Conservation (phyloP, 2,113 vertebrate genomes). For the Columba janthina region DNA sequence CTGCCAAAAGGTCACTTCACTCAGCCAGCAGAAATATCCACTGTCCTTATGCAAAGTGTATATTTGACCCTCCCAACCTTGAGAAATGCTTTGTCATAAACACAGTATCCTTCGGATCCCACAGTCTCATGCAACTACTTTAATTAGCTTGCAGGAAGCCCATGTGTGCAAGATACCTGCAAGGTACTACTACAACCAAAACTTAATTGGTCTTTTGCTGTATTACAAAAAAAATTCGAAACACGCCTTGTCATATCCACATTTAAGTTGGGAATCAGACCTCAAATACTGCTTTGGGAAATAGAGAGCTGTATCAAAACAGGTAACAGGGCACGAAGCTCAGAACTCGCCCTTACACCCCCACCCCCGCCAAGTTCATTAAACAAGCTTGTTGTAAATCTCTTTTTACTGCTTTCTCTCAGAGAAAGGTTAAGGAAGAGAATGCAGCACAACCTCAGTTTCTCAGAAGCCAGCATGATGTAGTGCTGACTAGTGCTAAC, state of each 20-base stretch:
- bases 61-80: no score
- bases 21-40: no score
- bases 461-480: accelerated
- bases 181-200: background rate
- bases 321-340: accelerated
- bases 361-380: accelerated
- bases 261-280: background rate
- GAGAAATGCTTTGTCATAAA: accelerated
- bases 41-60: no score
- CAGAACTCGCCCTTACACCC: accelerated
- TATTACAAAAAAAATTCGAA: accelerated
- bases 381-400: accelerated
- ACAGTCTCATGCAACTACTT: no score
- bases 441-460: accelerated
- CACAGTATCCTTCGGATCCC: accelerated
- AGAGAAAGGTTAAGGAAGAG: accelerated
- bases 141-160: accelerated
- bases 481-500: accelerated
- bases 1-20: background rate
- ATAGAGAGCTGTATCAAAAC: no score
- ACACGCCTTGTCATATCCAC: accelerated
- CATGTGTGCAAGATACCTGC: accelerated
- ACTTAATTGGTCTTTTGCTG: accelerated
- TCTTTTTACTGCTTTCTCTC: accelerated
- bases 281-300: background rate